Evolutionary conservation across 64 coral and sea anemone species (phyloP).

Genomic region (Pachyseris speciosa): DNA sequence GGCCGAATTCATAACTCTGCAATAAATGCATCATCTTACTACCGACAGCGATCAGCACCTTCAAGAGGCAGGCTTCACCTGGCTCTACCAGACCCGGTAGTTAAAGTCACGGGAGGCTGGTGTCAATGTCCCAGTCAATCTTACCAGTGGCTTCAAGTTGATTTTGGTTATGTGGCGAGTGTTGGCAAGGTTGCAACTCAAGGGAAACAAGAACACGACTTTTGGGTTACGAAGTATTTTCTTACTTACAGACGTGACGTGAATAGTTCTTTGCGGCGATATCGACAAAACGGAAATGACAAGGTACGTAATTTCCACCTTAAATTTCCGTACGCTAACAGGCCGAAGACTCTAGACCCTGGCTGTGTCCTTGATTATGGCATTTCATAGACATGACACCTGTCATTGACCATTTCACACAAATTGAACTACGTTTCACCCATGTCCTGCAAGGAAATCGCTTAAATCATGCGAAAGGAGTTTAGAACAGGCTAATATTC

Average conservation of each 20-base stretch:
- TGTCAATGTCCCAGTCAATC: not conserved
- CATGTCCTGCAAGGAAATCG: no score
- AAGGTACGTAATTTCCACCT: no score
- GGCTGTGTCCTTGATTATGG: no score
- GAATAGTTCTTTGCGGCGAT: not conserved
- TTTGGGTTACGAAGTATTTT: constrained; percentile 49
- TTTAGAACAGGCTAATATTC: no score
- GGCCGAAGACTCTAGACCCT: no score
- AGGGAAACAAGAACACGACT: constrained; percentile 73
- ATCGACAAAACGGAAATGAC: constrained; percentile 9
- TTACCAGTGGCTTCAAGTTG: constrained; percentile 25
- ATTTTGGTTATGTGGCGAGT: constrained; percentile 4
- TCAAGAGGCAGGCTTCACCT: constrained; percentile 10
- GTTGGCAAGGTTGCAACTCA: constrained; percentile 48
- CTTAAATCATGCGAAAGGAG: no score
- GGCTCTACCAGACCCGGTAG: not conserved
- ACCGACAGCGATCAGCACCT: constrained; percentile 19
- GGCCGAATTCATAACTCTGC: constrained; percentile 20
- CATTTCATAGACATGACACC: no score
- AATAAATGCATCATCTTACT: constrained; percentile 49
- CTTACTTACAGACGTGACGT: not conserved
- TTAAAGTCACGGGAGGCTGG: constrained; percentile 46
- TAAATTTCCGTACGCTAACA: no score
- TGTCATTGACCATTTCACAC: no score
- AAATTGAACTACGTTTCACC: no score